A percentile compares a stretch with the other conserved stretches of the same genome.
Conservation (phyloP, 2,113 vertebrate genomes). For the Alligator mississippiensis region DNA sequence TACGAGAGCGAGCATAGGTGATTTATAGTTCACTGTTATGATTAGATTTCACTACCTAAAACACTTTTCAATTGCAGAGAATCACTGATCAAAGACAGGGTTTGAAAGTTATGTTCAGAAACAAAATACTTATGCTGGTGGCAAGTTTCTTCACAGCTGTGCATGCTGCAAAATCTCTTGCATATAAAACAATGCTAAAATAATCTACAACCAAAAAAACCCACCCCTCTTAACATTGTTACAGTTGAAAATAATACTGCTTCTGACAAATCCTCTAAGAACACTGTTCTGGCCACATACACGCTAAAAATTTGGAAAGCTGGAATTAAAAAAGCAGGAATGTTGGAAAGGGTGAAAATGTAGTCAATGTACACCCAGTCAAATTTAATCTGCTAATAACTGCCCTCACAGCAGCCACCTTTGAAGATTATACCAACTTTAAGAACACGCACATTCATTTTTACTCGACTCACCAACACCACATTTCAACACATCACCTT, state of each 20-base stretch:
- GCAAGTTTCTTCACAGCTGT: neutral
- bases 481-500: neutral
- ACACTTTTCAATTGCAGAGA: neutral
- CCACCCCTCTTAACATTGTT: neutral
- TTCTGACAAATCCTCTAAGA: neutral
- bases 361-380: neutral
- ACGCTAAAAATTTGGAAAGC: neutral
- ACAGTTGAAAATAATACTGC: neutral
- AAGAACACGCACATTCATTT: neutral
- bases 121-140: neutral
- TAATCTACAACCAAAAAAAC: neutral
- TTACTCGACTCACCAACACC: slow-evolving; percentile 8
- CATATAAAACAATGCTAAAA: neutral
- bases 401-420: neutral
- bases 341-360: neutral
- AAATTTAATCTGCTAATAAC: neutral
- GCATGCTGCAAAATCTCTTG: neutral
- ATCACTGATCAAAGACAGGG: neutral
- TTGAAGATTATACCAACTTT: neutral
- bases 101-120: neutral
- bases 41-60: neutral
- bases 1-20: neutral
- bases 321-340: neutral
- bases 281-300: neutral
- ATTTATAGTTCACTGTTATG: neutral